phyloP scores from a whole-genome alignment of 2,797 vertebrate genomes.

The Premnoplex brunnescens region DNA sequence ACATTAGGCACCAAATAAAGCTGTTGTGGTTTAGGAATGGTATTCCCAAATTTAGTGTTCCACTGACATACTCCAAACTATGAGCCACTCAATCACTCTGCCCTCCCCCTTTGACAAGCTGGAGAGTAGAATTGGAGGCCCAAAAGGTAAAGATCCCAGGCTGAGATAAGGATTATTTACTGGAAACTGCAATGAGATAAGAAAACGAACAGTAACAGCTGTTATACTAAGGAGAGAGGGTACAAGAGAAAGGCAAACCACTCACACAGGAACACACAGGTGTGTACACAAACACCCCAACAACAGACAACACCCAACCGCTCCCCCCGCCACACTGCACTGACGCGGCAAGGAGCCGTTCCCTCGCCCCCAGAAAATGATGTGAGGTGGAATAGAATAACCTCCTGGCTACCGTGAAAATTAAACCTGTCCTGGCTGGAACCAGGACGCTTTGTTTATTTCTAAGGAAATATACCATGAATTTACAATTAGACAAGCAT shows the following conservation, averaged over 20 bases:
- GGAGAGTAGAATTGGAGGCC: neutral
- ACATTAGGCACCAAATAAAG: neutral
- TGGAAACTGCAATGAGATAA: neutral
- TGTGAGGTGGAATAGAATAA: neutral
- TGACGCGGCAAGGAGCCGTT: rapidly evolving
- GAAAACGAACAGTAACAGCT: neutral
- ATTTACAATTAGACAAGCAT: neutral
- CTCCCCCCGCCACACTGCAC: neutral
- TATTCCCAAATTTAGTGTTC: neutral
- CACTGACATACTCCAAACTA: neutral
- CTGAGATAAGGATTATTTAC: neutral
- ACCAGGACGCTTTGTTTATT: neutral
- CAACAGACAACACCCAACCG: neutral
- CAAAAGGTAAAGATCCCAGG: neutral
- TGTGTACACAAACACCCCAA: too few species aligned
- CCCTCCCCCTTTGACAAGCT: neutral
- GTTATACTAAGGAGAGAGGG: neutral
- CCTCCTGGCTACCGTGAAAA: neutral
- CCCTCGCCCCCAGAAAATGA: neutral
- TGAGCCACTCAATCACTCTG: neutral
- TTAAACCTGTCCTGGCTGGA: neutral
- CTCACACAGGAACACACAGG: neutral
- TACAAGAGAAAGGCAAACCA: neutral
- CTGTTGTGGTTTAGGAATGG: neutral
- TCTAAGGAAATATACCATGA: neutral